Evolutionary conservation across 1,140 invertebrate species (phyloP), one percentile per base, ranked within the genome.

Genomic region (Parapsyche elsis): DNA sequence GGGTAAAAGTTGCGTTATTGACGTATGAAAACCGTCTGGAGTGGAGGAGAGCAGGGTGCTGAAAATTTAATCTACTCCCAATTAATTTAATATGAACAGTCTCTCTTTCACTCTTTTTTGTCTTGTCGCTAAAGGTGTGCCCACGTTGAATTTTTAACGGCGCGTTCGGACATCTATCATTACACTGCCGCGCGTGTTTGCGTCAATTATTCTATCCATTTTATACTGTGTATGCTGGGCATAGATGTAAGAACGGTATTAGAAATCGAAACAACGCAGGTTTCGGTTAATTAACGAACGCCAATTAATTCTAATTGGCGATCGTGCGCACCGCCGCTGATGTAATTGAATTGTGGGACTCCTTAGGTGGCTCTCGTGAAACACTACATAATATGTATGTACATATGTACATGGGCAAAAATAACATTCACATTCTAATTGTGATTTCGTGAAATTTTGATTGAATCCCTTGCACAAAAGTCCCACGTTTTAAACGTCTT

Each of bases 1-100:
- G 80, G 77, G 80, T 74, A 81, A 78, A 81, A 83, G 77, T 83
- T 80, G 77, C 78, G 44, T 73, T 81, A 81, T 83, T 83, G 80
- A 83, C 78, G 80, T 80, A 81, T 81, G 82, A 80, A 81, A 83
- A 79, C 78, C 64, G 78, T 78, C 57, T 61, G 23, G 67, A 76
- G 45, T 44, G 64, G 23, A 24, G 2, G 23, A 24, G 24, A 24
- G 24, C 49, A 38, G 45, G 7, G 30, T 4, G 76, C 61, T 59
- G 30, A 49, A 83, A 83, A 79, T 79, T 83, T 80, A 79, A 80
- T 83, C 80, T 79, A 76, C 45, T 77, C 76, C 61, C 59, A 82
- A 82, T 82, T 80, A 80, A 82, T 38, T 38, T 78, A 78, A 80
- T 80, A 80, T 76, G 19, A 82, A 79, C 64, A 23, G 21, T 71